These are phyloP conservation scores for Mastacembelus armatus DNA, from an alignment of 2,797 vertebrate genomes.

Conservation along the genomic window DNA sequence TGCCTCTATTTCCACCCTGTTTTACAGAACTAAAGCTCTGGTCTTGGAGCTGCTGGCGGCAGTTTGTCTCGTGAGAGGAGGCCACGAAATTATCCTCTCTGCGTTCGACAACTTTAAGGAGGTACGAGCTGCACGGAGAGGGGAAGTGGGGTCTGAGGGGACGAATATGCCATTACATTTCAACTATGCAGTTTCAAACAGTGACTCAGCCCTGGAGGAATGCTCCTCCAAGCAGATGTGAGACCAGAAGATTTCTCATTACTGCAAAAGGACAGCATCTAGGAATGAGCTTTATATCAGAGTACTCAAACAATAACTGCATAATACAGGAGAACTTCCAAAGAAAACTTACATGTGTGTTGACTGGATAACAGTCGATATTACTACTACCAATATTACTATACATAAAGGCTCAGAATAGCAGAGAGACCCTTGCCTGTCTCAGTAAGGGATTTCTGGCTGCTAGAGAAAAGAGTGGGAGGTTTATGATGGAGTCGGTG, in stretches of 20 bases:
- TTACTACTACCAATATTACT: no score
- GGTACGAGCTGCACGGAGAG: constrained; percentile 78
- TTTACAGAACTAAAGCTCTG: constrained; percentile 94
- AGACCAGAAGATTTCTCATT: constrained; percentile 40
- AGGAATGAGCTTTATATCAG: constrained; percentile 47
- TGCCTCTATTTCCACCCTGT: constrained; percentile 36
- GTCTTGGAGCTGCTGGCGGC: constrained; percentile 96
- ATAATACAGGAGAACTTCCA: constrained; percentile 29
- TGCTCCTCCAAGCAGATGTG: constrained; percentile 38
- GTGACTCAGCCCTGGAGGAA: constrained; percentile 64
- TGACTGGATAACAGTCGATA: constrained; percentile 39
- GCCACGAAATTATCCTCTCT: constrained; percentile 97
- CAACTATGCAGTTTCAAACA: constrained; percentile 50
- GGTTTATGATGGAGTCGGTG: constrained; percentile 48
- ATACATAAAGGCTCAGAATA: constrained; percentile 55
- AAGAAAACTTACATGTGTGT: constrained; percentile 37
- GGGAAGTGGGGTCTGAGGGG: constrained; percentile 22
- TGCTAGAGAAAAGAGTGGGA: constrained; percentile 37
- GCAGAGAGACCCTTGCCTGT: constrained; percentile 35
- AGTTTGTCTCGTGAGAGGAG: constrained; percentile 96
- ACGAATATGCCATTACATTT: constrained; percentile 57
- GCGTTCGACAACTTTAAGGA: constrained; percentile 99
- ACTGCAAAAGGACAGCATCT: constrained; percentile 35
- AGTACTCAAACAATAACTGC: constrained; percentile 51
- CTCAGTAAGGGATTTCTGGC: constrained; percentile 52